Evolutionary conservation across 2,113 vertebrate species (phyloP).

Genomic region (Rhineura floridana): DNA sequence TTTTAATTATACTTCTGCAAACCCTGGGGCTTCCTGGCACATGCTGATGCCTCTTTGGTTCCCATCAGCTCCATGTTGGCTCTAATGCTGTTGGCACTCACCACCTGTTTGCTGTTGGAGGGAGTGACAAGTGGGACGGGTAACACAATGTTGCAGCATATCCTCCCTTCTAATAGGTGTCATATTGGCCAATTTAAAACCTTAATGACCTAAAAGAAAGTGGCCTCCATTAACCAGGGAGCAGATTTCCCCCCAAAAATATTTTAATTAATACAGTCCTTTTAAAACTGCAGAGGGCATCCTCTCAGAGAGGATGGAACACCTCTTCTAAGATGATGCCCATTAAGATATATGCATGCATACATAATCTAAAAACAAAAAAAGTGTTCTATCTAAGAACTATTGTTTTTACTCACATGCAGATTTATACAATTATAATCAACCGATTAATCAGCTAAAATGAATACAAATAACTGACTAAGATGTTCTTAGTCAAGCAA

Average conservation of each 20-base stretch:
- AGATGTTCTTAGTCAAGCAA: not conserved
- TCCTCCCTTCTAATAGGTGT: not conserved
- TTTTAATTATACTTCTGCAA: not conserved
- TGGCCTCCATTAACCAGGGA: not conserved
- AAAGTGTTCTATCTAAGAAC: not conserved
- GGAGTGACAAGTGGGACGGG: not conserved
- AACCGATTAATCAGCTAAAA: not conserved
- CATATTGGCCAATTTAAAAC: too few relatives aligned
- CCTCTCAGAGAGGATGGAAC: not conserved
- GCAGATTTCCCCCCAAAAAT: not conserved
- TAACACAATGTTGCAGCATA: not conserved
- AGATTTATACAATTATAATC: not conserved
- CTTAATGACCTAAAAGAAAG: too few relatives aligned
- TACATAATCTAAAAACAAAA: not conserved
- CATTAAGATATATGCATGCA: not conserved
- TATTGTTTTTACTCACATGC: not conserved
- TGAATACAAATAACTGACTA: not conserved
- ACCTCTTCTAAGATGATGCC: not conserved
- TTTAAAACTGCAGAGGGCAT: not conserved
- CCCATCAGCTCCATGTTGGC: not conserved
- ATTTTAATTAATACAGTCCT: not conserved
- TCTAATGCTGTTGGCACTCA: not conserved
- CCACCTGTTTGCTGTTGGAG: not conserved
- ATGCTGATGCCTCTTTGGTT: not conserved
- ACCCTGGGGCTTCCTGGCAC: not conserved